Evolutionary conservation across 92 coral and sea anemone genomes (phyloP), one percentile per base, ranked within the genome.

Genomic region (Umimayanthus kanabou): DNA sequence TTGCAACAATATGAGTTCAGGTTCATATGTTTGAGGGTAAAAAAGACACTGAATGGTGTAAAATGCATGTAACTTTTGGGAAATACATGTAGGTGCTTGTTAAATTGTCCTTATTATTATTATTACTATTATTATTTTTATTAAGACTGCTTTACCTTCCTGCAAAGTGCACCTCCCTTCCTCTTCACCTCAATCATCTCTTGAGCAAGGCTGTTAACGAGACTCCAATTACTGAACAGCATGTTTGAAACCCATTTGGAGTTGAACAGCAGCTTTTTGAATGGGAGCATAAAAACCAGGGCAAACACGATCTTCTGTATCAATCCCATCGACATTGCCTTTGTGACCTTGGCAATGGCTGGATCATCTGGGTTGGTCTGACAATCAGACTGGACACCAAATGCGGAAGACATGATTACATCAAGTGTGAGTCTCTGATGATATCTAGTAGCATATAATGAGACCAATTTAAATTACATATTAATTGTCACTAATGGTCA

Each of bases 361-460:
- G 67, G 74, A 81, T 81, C 85, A 61, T 65, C 74, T 22, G 39
- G 57, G 39, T 81, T 81, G 30, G 73, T 81, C 75, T 81, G 85
- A 61, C 85, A 81, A 61, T 81, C 55, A 20, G 85, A 61, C 57
- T 64, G 65, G 75, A 81, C 43, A 65, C 85, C 85, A 81, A 81
- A 81, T 22, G 85, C 85, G n/a, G 85, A 65, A 23, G 85, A 81
- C 85, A 81, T 81, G n/a, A 81, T 81, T 40, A 81, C 85, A 81
- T 81, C 85, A 64, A 81, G 85, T 39, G 85, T 81, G 8, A 81
- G 85, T 81, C 75, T 65, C 39, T 81, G 85, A 61, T 61, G 73
- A 39, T 81, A 81, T 81, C 85, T 81, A 65, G 18, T 78, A 43
- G 58, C 11, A 53, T 53, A 11, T 1, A 53, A 11, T 53, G 58